phyloP scores from a whole-genome alignment of 1,140 invertebrate genomes.

The Calephelis virginiensis region DNA sequence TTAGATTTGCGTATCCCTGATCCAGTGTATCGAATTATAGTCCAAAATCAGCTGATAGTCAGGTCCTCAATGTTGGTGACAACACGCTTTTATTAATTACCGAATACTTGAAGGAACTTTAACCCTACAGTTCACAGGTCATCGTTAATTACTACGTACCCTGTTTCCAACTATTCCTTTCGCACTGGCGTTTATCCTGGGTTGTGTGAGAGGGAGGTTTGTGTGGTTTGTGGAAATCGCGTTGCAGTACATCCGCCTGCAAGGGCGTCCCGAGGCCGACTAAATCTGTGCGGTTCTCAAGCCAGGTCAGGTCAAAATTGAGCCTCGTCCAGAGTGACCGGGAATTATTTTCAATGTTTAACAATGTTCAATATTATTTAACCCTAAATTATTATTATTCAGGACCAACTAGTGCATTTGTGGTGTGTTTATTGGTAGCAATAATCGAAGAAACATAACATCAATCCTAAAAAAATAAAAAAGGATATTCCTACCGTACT shows the following conservation, averaged over 20 bases:
- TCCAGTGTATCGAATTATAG: neutral
- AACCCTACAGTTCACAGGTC: slow-evolving; percentile 47
- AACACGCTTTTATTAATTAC: slow-evolving; percentile 38
- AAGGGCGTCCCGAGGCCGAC: slow-evolving; percentile 41
- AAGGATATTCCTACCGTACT: too few species aligned
- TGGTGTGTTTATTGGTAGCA: too few species aligned
- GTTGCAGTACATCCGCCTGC: slow-evolving; percentile 33
- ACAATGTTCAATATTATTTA: too few species aligned
- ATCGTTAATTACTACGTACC: slow-evolving; percentile 54
- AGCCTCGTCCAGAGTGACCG: slow-evolving; percentile 3
- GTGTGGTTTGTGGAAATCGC: slow-evolving; percentile 15
- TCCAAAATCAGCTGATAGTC: slow-evolving; percentile 28
- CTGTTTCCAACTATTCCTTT: slow-evolving; percentile 52
- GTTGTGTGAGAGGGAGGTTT: slow-evolving; percentile 47
- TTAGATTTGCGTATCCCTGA: neutral
- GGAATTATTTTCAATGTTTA: neutral
- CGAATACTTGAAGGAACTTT: slow-evolving; percentile 45
- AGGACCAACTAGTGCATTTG: too few species aligned
- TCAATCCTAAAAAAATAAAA: too few species aligned
- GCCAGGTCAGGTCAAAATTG: slow-evolving; percentile 44
- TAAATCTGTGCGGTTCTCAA: slow-evolving; percentile 47
- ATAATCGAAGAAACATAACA: too few species aligned
- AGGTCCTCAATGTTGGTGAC: slow-evolving; percentile 17
- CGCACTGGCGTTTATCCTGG: slow-evolving; percentile 44
- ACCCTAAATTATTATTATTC: too few species aligned